Evolutionary conservation across 1,140 invertebrate genomes (phyloP).

Genomic region (Bathynomus jamesi): DNA sequence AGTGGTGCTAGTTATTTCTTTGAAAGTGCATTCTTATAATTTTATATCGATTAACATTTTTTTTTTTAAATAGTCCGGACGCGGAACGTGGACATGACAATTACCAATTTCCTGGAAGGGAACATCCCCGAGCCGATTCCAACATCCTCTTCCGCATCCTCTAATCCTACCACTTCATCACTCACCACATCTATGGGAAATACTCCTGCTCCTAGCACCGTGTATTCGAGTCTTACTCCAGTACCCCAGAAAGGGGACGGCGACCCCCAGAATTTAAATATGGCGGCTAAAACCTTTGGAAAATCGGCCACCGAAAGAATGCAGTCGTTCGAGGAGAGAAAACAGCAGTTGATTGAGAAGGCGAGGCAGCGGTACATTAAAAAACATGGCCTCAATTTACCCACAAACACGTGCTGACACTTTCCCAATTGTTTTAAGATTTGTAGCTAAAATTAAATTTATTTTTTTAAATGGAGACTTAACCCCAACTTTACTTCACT

Average conservation of each 20-base stretch:
- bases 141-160: constrained; percentile 42
- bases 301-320: constrained; percentile 56
- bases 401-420: constrained; percentile 26
- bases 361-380: constrained; percentile 67
- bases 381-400: constrained; percentile 58
- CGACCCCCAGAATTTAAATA: constrained; percentile 34
- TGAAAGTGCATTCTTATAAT: no score
- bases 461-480: no score
- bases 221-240: neutral
- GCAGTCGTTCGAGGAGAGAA: constrained; percentile 64
- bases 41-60: no score
- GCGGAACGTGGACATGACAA: constrained; percentile 66
- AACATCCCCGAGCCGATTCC: constrained; percentile 55
- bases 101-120: constrained; percentile 71
- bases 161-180: constrained; percentile 35
- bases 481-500: no score
- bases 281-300: constrained; percentile 50
- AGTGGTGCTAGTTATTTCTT: no score
- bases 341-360: constrained; percentile 65
- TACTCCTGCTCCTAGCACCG: constrained; percentile 17
- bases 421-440: no score
- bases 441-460: no score
- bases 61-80: constrained; percentile 67
- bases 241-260: neutral
- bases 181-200: no score